Evolutionary conservation across 2,888 invertebrate genomes (phyloP), one percentile per base, ranked within the genome.

Genomic region (Hydroisotoma schaefferi): DNA sequence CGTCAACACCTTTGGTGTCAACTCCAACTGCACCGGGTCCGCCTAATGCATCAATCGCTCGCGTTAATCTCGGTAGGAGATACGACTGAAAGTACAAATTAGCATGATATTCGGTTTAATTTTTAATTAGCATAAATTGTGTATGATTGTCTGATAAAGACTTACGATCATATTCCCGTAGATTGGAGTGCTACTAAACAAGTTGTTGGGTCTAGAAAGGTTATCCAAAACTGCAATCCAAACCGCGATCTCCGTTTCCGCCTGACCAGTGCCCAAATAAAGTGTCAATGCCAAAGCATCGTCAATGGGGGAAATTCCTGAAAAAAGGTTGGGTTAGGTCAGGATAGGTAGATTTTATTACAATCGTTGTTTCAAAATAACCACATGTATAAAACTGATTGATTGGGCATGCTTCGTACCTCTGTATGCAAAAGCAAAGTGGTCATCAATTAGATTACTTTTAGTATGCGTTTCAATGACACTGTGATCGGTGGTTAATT

Each of bases 381-480:
- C n/a, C n/a, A 46, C 20, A 46, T 15, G 3, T 22, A 12, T 3
- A 26, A 5, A 37, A n/a, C 20, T 3, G 27, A 37, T 12, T 28
- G 10, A 38, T 22, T 37, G 26, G 27, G 28, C 10, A 2, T 8
- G 20, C 2, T 23, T 2, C 27, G 46, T 43, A 62, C 62, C 20
- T 33, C 55, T 49, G 51, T 49, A 58, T 22, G 44, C 62, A 8
- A 58, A 54, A 28, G 57, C 58, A 26, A 62, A 58, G 29, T 62
- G 57, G 29, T 61, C 61, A 38, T 61, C 61, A 5, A 61, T 53
- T 1, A 61, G 40, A 15, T 61, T 54, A 44, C 57, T 57, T 18
- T 57, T 57, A 2, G 53, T 48, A n/a, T 33, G 40, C 12, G 33
- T 22, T 29, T 61, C 23, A 23, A 61, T 61, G 43, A 54, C 54